These are phyloP conservation scores for Salvator merianae DNA, from an alignment of 2,113 vertebrate genomes.

Conservation along the genomic window DNA sequence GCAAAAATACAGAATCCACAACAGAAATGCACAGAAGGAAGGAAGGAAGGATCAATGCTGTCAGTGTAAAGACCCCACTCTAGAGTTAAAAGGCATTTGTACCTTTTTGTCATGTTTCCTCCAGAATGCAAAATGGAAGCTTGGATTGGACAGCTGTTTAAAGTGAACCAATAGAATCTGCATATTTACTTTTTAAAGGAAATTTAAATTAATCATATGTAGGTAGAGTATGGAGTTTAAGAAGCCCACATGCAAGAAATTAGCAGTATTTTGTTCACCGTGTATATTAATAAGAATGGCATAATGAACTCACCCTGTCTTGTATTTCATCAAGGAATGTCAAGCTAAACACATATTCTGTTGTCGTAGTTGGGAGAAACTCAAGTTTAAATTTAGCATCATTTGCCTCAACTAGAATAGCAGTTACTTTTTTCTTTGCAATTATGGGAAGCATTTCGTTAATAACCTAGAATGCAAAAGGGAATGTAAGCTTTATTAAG, in stretches of 20 bases:
- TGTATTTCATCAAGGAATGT: conserved; percentile 84
- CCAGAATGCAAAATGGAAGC: too few relatives aligned
- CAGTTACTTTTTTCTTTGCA: conserved; percentile 81
- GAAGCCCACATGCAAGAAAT: neutral
- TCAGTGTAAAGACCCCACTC: too few relatives aligned
- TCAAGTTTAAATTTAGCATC: conserved; percentile 83
- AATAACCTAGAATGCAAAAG: conserved; percentile 74
- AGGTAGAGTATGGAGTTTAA: neutral
- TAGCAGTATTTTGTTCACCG: neutral
- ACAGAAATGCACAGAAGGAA: neutral
- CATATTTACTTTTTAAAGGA: neutral
- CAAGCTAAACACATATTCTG: conserved; percentile 79
- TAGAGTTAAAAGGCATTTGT: neutral
- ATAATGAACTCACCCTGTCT: conserved; percentile 75
- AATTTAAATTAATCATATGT: neutral
- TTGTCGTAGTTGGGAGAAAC: conserved; percentile 72
- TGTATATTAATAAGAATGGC: neutral
- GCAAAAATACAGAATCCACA: neutral
- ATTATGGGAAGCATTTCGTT: conserved; percentile 76
- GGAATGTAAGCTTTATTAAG: neutral
- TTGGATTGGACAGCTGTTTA: too few relatives aligned
- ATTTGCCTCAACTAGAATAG: conserved; percentile 77
- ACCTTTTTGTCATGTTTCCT: too few relatives aligned
- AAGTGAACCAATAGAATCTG: neutral
- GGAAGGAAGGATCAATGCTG: neutral